Evolutionary conservation across 35 echinoderm and acorn worm genomes (phyloP).

Genomic region (Apostichopus parvimensis): DNA sequence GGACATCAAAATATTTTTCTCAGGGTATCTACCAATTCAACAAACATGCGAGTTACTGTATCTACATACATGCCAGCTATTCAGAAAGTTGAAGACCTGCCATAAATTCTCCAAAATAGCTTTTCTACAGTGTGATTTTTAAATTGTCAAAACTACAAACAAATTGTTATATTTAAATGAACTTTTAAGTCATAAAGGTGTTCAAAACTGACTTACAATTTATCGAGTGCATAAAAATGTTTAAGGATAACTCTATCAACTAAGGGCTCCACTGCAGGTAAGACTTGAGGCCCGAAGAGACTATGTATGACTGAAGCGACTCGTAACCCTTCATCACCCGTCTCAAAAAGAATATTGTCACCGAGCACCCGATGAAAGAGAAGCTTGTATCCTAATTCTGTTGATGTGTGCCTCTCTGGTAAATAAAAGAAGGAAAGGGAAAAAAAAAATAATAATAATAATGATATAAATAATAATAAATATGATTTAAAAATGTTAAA

Average conservation of each 20-base stretch:
- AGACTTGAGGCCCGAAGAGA: conserved; percentile 67
- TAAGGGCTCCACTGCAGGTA: conserved; percentile 66
- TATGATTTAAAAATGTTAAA: no score
- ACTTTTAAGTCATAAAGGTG: no score
- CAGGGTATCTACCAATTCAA: no score
- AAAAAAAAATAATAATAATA: background rate
- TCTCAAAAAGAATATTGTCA: conserved; percentile 91
- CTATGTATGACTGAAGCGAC: conserved; percentile 72
- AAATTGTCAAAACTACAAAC: no score
- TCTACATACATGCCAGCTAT: no score
- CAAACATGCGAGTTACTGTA: no score
- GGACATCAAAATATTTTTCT: no score
- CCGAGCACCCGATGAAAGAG: conserved; percentile 88
- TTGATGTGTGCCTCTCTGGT: conserved; percentile 66
- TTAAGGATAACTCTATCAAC: conserved; percentile 69
- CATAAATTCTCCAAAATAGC: no score
- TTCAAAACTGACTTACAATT: conserved; percentile 13
- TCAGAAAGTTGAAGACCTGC: no score
- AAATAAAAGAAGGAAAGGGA: background rate
- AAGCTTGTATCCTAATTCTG: conserved; percentile 85
- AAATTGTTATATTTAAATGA: no score
- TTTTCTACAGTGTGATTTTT: no score
- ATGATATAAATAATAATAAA: no score
- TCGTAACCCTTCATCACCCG: conserved; percentile 67
- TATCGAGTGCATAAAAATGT: conserved; percentile 77